A percentile compares a stretch with the other conserved stretches of the same genome.
These are phyloP conservation scores for Amblyjoppa proteus DNA, from an alignment of 2,888 invertebrate genomes.

Conservation along the genomic window DNA sequence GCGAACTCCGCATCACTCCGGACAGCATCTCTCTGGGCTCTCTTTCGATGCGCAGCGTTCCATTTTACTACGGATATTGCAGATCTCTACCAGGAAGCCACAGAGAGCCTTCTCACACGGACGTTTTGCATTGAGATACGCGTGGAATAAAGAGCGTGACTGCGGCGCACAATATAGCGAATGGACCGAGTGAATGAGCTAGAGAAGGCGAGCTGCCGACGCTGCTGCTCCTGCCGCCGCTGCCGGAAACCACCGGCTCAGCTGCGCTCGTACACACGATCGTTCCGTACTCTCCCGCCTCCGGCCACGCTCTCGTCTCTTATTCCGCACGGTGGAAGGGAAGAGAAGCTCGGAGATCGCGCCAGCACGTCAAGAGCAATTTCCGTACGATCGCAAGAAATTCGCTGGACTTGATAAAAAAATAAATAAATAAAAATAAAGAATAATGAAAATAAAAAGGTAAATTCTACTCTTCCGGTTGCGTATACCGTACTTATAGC, in stretches of 20 bases:
- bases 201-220: constrained; percentile 41
- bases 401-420: constrained; percentile 28
- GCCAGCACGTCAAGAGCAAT: constrained; percentile 54
- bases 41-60: constrained; percentile 55
- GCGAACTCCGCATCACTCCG: not conserved
- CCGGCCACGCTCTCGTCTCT: constrained; percentile 41
- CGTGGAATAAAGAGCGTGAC: constrained; percentile 33
- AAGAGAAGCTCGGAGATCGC: constrained; percentile 35
- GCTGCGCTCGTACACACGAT: constrained; percentile 20
- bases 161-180: constrained; percentile 17
- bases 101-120: constrained; percentile 50
- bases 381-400: constrained; percentile 55
- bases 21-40: not conserved
- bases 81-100: constrained; percentile 64
- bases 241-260: constrained; percentile 63
- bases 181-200: constrained; percentile 49
- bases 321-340: constrained; percentile 29
- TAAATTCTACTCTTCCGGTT: constrained; percentile 31
- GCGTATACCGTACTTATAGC: not conserved
- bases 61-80: constrained; percentile 63
- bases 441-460: not conserved
- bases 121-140: constrained; percentile 47
- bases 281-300: constrained; percentile 28
- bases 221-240: constrained; percentile 53
- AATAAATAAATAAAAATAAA: not conserved